Conservation (phyloP, 2,113 vertebrate species). For the Pycnonotus jocosus region DNA sequence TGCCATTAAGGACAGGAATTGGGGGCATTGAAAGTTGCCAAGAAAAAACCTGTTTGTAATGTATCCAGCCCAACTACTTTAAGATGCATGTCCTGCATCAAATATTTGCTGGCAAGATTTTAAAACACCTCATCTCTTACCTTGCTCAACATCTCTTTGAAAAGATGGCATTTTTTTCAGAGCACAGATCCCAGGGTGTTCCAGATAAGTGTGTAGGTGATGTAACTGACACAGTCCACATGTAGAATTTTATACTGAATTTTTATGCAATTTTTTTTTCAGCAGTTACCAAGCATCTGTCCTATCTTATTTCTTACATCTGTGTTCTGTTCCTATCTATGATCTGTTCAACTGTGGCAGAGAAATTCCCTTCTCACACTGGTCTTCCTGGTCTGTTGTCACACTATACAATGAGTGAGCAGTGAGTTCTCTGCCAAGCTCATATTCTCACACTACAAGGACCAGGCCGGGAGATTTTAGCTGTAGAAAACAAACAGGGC, state of each 20-base stretch:
- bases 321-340: background rate
- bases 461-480: background rate
- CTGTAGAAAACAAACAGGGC: background rate
- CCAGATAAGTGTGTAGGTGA: background rate
- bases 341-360: background rate
- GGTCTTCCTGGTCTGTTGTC: background rate
- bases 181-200: background rate
- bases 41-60: background rate
- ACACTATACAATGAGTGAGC: accelerated
- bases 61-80: background rate
- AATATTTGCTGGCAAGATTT: background rate
- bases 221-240: background rate
- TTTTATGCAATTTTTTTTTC: background rate
- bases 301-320: background rate
- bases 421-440: background rate
- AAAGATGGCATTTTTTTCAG: background rate
- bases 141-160: background rate
- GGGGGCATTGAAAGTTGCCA: background rate
- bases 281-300: background rate
- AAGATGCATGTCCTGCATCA: background rate
- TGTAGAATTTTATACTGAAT: background rate
- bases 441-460: background rate
- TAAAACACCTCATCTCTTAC: background rate
- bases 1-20: constrained; percentile 40
- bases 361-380: background rate